phyloP scores from a whole-genome alignment of 2,888 invertebrate genomes.

The Yponomeuta plumbellus region DNA sequence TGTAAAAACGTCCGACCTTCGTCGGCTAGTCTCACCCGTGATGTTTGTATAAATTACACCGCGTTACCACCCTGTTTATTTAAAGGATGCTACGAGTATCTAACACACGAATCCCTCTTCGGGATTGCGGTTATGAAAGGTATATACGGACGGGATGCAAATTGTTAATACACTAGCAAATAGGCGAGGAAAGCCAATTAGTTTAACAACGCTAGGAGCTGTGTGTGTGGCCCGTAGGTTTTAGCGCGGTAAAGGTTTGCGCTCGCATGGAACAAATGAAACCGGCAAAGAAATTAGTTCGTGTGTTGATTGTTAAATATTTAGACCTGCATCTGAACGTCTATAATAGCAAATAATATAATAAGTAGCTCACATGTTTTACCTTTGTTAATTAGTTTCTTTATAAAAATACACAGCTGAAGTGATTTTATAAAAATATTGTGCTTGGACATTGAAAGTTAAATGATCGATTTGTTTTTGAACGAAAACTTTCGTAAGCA shows the following conservation, averaged over 20 bases:
- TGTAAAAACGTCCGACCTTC: not conserved
- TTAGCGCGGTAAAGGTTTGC: not conserved
- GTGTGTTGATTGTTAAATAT: not conserved
- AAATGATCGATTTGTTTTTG: too few relatives aligned
- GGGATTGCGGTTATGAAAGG: not conserved
- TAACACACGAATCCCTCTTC: not conserved
- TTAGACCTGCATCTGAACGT: not conserved
- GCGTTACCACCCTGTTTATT: not conserved
- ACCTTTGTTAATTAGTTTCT: too few relatives aligned
- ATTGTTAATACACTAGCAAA: slow-evolving; percentile 11
- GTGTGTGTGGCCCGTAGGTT: not conserved
- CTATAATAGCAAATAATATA: not conserved
- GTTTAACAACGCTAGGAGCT: not conserved
- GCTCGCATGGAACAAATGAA: not conserved
- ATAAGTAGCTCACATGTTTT: too few relatives aligned
- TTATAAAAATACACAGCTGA: too few relatives aligned
- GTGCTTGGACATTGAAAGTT: too few relatives aligned
- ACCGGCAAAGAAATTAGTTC: slow-evolving; percentile 8
- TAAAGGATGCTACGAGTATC: not conserved
- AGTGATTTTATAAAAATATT: too few relatives aligned
- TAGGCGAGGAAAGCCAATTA: not conserved
- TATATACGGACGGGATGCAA: not conserved
- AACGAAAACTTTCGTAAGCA: too few relatives aligned
- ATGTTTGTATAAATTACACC: not conserved
- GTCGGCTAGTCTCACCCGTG: not conserved